Base-by-base conservation (phyloP, 2,888 invertebrate species). In the Brenthis hecate region DNA sequence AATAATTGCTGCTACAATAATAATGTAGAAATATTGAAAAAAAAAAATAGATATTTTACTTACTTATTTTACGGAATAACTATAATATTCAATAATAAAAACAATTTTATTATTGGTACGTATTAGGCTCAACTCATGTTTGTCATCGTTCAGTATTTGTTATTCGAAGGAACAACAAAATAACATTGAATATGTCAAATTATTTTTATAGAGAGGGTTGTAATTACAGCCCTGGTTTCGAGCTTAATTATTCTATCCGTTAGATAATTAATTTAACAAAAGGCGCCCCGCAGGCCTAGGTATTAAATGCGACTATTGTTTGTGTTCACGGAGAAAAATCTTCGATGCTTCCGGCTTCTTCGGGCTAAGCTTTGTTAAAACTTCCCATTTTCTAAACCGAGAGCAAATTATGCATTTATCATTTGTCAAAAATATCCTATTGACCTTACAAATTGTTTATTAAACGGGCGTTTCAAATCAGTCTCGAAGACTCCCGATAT, bases 181-280 rank as follows among this genome's bases (percentile, higher is more conserved):
- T 48, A 82, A 79, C 81, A 85, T 82, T 85, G 84, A 81, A 82
- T 83, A 86, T 86, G 85, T 85, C 69, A 69, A 65, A 58, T 53
- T 53, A 62, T 14, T 62, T 60, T 66, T 66, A 66, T 66, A 73
- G 60, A 69, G 69, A 48, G 50, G 68, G 77, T 77, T 85, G 83
- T 83, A 86, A 89, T 89, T 85, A 84, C 81, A 75, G 83, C 82
- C 78, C 83, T 83, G 81, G 85, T 86, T 84, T 87, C 72, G 76
- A 83, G 86, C 84, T 84, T 89, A 89, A 91, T 91, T 89, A 91
- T 89, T 88, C 81, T 81, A 81, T 85, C 85, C 85, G 85, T 82
- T 77, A 84, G 85, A 87, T 91, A 91, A 91, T 90, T 90, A 88
- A 89, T 89, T 86, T 85, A 84, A 90, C 89, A 91, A 91, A 89